Conservation (phyloP, 2,113 vertebrate species). For the Girardinichthys multiradiatus region DNA sequence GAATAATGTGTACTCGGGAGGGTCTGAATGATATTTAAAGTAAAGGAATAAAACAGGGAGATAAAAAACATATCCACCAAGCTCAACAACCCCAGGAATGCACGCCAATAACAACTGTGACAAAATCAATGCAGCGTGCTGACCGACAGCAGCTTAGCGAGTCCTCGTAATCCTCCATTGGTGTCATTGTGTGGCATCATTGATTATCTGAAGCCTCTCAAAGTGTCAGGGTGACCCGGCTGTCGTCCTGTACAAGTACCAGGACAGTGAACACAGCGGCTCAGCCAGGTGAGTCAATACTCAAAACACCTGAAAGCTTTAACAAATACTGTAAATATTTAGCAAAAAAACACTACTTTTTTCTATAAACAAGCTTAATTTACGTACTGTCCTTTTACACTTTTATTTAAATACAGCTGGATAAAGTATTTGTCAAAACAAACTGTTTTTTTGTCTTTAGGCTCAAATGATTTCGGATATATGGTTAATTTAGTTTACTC, state of each 20-base stretch:
- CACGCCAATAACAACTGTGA: constrained; percentile 50
- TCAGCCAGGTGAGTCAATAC: constrained; percentile 59
- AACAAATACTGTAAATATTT: constrained; percentile 1
- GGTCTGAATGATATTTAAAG: constrained; percentile 1
- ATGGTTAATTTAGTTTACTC: constrained; percentile 20
- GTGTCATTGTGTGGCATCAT: constrained; percentile 63
- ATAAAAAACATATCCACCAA: constrained; percentile 15
- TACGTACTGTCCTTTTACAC: constrained; percentile 1
- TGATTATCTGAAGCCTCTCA: constrained; percentile 67
- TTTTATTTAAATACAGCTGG: constrained; percentile 44
- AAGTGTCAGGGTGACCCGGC: constrained; percentile 58
- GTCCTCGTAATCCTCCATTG: constrained; percentile 67
- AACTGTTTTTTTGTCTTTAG: constrained; percentile 28
- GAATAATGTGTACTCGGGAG: background rate
- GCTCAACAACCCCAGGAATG: constrained; percentile 34
- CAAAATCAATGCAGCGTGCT: constrained; percentile 61
- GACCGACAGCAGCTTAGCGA: constrained; percentile 46
- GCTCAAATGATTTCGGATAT: constrained; percentile 29
- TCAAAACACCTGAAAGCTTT: constrained; percentile 15
- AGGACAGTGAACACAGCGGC: constrained; percentile 48
- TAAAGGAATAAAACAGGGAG: background rate
- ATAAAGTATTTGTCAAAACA: constrained; percentile 34
- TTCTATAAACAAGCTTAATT: constrained; percentile 14
- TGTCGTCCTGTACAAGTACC: constrained; percentile 43
- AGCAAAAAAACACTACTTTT: background rate